Evolutionary conservation across 2,797 vertebrate genomes (phyloP).

Genomic region (Halcyon leucocephala): DNA sequence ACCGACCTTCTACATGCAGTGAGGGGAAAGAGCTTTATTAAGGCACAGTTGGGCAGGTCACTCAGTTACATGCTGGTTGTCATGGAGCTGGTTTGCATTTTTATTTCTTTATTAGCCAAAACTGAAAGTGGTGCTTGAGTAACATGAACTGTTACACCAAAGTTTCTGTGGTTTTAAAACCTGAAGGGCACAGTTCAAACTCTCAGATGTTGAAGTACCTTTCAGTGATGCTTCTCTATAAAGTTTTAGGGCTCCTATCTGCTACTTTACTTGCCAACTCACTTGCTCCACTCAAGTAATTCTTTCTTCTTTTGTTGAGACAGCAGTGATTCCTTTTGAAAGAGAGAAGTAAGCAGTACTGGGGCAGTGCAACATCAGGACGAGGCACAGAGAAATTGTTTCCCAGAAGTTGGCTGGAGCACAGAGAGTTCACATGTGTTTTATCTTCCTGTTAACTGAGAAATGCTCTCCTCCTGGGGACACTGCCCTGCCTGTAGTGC

Average conservation of each 20-base stretch:
- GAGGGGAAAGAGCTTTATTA: background rate
- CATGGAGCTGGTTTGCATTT: background rate
- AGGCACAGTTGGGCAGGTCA: background rate
- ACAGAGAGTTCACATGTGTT: background rate
- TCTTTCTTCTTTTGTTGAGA: background rate
- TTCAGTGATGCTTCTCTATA: background rate
- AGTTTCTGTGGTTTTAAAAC: background rate
- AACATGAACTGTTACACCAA: background rate
- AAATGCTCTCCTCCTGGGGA: background rate
- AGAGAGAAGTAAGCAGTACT: background rate
- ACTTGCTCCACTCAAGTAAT: background rate
- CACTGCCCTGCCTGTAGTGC: background rate
- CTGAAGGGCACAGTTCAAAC: background rate
- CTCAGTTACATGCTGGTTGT: background rate
- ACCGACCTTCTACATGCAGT: background rate
- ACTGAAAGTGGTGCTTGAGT: background rate
- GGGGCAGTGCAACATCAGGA: background rate
- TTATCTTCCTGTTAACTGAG: background rate
- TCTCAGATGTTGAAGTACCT: background rate
- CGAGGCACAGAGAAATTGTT: background rate
- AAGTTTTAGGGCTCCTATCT: background rate
- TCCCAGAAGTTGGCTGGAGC: background rate
- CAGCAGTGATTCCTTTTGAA: background rate
- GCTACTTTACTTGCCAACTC: background rate
- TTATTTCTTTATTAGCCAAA: background rate